Evolutionary conservation across 2,113 vertebrate species (phyloP).

Genomic region (Thymallus thymallus): DNA sequence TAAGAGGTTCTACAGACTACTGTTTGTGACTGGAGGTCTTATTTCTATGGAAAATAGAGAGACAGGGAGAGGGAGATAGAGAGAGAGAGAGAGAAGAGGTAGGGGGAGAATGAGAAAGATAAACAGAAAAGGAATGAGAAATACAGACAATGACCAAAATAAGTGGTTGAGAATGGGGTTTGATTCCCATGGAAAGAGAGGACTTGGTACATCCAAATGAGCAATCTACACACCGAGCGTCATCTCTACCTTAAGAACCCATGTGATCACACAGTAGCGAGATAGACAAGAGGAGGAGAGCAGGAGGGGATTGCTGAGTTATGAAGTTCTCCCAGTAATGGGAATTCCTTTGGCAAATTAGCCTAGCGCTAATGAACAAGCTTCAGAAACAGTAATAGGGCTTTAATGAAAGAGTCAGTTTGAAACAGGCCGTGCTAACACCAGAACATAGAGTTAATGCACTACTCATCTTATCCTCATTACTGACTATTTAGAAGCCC

Average conservation of each 20-base stretch:
- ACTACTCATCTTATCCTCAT: constrained; percentile 20
- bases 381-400: constrained; percentile 35
- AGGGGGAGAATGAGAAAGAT: background rate
- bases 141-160: background rate
- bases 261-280: too few relatives aligned
- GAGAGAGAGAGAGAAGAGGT: too few relatives aligned
- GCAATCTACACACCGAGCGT: background rate
- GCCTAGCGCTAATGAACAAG: constrained; percentile 31
- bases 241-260: too few relatives aligned
- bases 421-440: constrained; percentile 36
- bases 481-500: constrained; percentile 21
- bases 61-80: too few relatives aligned
- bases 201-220: background rate
- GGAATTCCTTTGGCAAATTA: constrained; percentile 20
- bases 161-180: background rate
- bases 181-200: background rate
- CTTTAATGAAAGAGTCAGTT: constrained; percentile 55
- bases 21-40: background rate
- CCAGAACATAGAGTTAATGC: constrained; percentile 32
- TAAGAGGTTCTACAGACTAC: too few relatives aligned
- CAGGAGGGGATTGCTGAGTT: background rate
- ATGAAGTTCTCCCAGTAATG: constrained; percentile 32
- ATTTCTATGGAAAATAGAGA: too few relatives aligned
- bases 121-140: background rate
- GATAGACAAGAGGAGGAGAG: background rate